Base-by-base conservation (phyloP, 2,797 vertebrate species). In the Rallus crepitans region DNA sequence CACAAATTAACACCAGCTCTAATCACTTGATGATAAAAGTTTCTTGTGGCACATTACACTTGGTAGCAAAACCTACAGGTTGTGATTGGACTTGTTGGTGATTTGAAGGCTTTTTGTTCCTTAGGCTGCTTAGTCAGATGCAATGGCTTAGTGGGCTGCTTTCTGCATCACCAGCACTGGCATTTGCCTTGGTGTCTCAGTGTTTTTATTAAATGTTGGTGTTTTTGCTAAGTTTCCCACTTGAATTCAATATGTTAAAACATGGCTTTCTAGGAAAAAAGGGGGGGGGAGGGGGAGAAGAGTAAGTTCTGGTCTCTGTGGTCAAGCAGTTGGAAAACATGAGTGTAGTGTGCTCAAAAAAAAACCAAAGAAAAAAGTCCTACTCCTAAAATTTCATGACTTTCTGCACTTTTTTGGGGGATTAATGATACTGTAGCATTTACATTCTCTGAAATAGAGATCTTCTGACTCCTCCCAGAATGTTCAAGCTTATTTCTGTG, bases 1-100 rank as follows among this genome's bases (percentile, higher is more conserved):
- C 84, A 82, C 40, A 85, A 78, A 80, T 93, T 87, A 82, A 89
- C 85, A 75, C 84, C 81, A 70, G 56, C 69, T 90, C 81, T 87
- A 87, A 85, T 35, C 1, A 3, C 80, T 73, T 73, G 61, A 17
- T 45, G 42, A 45, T 45, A 18, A 45, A 18, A 45, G 60, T 93
- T 96, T 89, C 68, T 87, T 78, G 61, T 64, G 48, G 55, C 40
- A 9, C 78, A n/a, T 79, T 59, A 23, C 37, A 40, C 70, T 89
- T 87, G 75, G 77, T 16, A 73, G 64, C 1, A 7, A 91, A 73
- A 48, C 19, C 69, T 92, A 39, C 48, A 28, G 13, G 87, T 86
- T 92, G 71, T 5, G 7, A 82, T 82, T 87, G 57, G 91, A 82
- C 68, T 75, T 91, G 40, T 89, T 87, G 89, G 53, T 50, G 64